phyloP scores from a whole-genome alignment of 2,888 invertebrate species.

The Nephrotoma flavescens region DNA sequence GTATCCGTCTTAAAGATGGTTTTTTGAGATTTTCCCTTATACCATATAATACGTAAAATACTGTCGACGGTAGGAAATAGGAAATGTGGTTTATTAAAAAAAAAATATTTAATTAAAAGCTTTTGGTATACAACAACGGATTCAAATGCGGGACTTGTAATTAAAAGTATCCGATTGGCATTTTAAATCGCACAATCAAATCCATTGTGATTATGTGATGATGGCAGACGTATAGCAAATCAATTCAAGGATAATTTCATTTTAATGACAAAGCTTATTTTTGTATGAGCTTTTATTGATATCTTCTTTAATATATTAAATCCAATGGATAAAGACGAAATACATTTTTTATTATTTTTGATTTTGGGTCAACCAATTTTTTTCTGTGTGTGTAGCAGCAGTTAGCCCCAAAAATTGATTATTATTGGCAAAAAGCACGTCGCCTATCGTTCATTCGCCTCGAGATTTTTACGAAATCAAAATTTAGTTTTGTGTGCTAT shows the following conservation, averaged over 20 bases:
- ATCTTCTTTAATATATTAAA: not conserved
- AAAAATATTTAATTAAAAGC: not conserved
- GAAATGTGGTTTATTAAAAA: not conserved
- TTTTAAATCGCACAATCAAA: not conserved
- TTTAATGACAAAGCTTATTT: not conserved
- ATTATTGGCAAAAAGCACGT: not conserved
- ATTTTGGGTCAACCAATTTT: not conserved
- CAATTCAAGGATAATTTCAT: not conserved
- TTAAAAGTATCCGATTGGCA: not conserved
- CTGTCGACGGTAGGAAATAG: not conserved
- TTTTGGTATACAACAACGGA: not conserved
- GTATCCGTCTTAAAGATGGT: not conserved
- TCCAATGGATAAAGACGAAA: not conserved
- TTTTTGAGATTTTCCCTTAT: not conserved
- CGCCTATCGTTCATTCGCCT: not conserved
- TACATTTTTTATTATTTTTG: not conserved
- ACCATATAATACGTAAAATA: no score
- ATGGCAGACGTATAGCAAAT: not conserved
- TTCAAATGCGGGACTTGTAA: not conserved
- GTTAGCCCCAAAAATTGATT: not conserved
- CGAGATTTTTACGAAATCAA: not conserved
- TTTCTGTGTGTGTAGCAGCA: not conserved
- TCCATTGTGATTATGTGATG: not conserved
- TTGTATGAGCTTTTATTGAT: not conserved
- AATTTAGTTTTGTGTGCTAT: not conserved